Percentiles rank a stretch among this genome's conserved stretches.
These are phyloP conservation scores for Eupelmus urozonus DNA, from an alignment of 2,888 invertebrate genomes.

Conservation along the genomic window DNA sequence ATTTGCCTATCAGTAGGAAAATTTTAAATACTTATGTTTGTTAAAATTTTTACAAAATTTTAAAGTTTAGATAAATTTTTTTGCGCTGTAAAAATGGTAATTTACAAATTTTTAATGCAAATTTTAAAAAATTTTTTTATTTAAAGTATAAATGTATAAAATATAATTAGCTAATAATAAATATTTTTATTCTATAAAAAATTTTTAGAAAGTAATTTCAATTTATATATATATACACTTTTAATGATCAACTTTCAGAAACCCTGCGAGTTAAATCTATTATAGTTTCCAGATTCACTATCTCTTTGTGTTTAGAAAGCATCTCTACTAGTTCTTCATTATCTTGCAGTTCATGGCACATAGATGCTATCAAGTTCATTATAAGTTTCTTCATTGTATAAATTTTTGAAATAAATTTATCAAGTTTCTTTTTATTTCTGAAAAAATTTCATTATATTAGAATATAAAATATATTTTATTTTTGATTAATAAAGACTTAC, in stretches of 20 bases:
- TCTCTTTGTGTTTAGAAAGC: conserved; percentile 64
- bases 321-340: conserved; percentile 60
- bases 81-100: too few relatives aligned
- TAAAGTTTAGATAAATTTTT: too few relatives aligned
- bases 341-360: conserved; percentile 47
- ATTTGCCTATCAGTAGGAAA: background rate
- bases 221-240: background rate
- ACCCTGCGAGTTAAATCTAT: conserved; percentile 57
- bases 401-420: conserved; percentile 61
- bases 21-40: background rate
- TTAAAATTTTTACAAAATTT: too few relatives aligned
- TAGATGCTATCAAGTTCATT: conserved; percentile 64
- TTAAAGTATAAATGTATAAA: background rate
- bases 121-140: background rate
- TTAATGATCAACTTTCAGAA: background rate
- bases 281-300: conserved; percentile 63
- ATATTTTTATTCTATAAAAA: background rate
- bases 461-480: conserved; percentile 15
- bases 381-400: conserved; percentile 67
- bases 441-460: conserved; percentile 18
- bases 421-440: conserved; percentile 62
- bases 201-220: background rate
- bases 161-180: background rate
- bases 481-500: conserved; percentile 54
- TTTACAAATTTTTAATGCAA: too few relatives aligned